Conservation (phyloP, 2,113 vertebrate species). For the Scortum barcoo region DNA sequence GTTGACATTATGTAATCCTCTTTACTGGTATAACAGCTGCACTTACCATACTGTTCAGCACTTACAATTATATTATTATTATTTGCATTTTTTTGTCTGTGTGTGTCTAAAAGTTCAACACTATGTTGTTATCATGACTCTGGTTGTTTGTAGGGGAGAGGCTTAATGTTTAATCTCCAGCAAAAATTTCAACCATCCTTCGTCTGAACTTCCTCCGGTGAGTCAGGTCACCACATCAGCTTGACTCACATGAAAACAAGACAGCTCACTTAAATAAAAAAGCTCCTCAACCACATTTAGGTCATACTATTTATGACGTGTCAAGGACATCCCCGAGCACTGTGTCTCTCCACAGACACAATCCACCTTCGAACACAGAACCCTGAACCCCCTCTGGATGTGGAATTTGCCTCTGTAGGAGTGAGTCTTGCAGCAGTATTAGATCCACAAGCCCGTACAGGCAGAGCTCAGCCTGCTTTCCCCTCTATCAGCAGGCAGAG, state of each 20-base stretch:
- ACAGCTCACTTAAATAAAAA: not conserved
- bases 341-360: not conserved
- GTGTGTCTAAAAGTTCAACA: not conserved
- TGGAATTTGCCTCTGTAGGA: conserved; percentile 28
- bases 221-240: not conserved
- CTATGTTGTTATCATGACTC: not conserved
- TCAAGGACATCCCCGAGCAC: not conserved
- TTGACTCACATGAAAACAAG: conserved; percentile 19
- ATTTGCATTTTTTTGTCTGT: not conserved
- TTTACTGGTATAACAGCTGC: not conserved
- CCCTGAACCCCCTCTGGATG: conserved; percentile 45
- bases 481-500: conserved; percentile 34
- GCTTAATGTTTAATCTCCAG: not conserved
- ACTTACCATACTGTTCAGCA: not conserved
- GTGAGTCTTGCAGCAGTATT: not conserved
- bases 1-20: not conserved
- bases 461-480: conserved; percentile 43
- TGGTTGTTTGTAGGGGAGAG: not conserved
- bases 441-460: conserved; percentile 64
- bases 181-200: not conserved
- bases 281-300: not conserved
- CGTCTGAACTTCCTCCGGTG: conserved; percentile 13
- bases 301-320: not conserved
- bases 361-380: not conserved
- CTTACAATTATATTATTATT: not conserved